phyloP scores from a whole-genome alignment of 2,888 invertebrate species.

The Hyppa rectilinea region DNA sequence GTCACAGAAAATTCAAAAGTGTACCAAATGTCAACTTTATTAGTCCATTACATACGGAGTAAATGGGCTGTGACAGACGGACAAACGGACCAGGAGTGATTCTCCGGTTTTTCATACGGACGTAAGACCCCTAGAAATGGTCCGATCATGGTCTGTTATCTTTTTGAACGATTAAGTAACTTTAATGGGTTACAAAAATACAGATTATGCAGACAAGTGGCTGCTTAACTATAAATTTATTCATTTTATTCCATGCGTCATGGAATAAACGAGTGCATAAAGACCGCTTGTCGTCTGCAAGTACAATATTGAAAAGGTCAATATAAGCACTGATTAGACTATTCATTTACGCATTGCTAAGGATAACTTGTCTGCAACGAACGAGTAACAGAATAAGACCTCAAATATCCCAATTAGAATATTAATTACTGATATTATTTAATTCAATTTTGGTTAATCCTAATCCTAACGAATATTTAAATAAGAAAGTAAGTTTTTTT shows the following conservation, averaged over 20 bases:
- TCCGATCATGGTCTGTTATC: too few species aligned
- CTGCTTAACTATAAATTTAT: neutral
- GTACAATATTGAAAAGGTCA: slow-evolving; percentile 47
- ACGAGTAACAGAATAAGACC: slow-evolving; percentile 7
- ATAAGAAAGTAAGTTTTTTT: too few species aligned
- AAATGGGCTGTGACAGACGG: too few species aligned
- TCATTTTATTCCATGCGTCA: slow-evolving; percentile 13
- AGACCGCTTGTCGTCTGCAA: slow-evolving; percentile 17
- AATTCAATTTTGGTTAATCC: neutral
- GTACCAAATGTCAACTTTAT: too few species aligned
- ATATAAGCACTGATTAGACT: slow-evolving; percentile 11
- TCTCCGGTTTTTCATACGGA: too few species aligned
- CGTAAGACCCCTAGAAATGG: too few species aligned
- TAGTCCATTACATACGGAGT: too few species aligned
- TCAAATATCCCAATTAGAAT: slow-evolving; percentile 25
- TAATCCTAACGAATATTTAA: too few species aligned
- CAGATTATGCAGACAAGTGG: too few species aligned
- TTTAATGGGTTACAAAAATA: neutral
- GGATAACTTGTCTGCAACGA: slow-evolving; percentile 45
- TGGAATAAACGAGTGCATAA: slow-evolving; percentile 12
- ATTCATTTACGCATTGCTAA: slow-evolving; percentile 29
- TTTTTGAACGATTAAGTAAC: neutral
- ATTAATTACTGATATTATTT: neutral
- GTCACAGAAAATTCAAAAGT: too few species aligned
- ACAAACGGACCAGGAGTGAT: too few species aligned